Evolutionary conservation across 1,140 invertebrate species (phyloP), one percentile per base, ranked within the genome.

Genomic region (Heliothis virescens): DNA sequence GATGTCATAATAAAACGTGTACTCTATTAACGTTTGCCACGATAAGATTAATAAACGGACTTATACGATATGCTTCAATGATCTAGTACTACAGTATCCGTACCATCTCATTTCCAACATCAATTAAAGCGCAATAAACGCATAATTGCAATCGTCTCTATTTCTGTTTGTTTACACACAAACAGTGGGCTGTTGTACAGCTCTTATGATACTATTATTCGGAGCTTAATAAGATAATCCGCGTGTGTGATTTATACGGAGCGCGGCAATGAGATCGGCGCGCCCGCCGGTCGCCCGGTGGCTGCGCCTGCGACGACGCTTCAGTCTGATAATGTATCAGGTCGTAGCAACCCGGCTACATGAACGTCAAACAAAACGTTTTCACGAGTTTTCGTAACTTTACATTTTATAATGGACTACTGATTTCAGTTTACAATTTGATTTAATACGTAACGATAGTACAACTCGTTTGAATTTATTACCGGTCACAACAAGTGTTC

Each of bases 261-360:
- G 82, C 76, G 86, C 88, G 90, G 89, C 91, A 92, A 92, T 92
- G 91, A 90, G 87, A 74, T 50, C 79, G 72, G 67, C 50, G 79
- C 53, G 62, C 15, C 69, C 80, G 79, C 81, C 79, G 80, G 47
- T 29, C 72, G 81, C 81, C 77, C 83, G 81, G 77, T 79, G 78
- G 77, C 81, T 85, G 87, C 86, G 90, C 82, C 52, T 48, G 87
- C 82, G 88, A 81, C 69, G 80, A 76, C 50, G 47, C 83, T 89
- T 87, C 88, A 87, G 87, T 91, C 83, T 85, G 83, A 85, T 87
- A 85, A 78, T 81, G 80, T 85, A 85, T 85, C 85, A 85, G 82
- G 84, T 86, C 86, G 88, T 84, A 89, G 86, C 83, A 80, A 79
- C 63, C 81, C 80, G 86, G 85, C 53, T 78, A 69, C 75, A 85